Evolutionary conservation across 2,888 invertebrate genomes (phyloP), one percentile per base, ranked within the genome.

Genomic region (Orthonevra nobilis): DNA sequence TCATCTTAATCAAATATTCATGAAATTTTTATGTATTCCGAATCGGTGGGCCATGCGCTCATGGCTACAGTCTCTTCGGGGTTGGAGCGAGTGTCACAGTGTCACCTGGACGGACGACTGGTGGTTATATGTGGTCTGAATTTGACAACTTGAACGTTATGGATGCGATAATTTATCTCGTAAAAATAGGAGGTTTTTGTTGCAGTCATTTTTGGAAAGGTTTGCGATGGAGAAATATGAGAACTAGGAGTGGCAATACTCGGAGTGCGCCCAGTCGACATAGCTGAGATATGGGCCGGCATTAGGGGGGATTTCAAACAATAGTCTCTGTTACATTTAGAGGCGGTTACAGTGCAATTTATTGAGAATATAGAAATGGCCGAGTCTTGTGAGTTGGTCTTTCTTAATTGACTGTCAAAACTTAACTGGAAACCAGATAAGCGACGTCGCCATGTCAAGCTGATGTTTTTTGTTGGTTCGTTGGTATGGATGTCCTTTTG

Each of bases 1-100:
- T 44, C 38, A 46, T 17, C 46, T 61, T 75, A 68, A 75, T 75
- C 75, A 75, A 75, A 75, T 75, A 75, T 75, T 75, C 75, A 75
- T 75, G 56, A 75, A 75, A 69, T 69, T 63, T n/a, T 56, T 63
- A 69, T 63, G 69, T 69, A 69, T 75, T 69, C 69, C 63, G n/a
- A 56, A 10, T n/a, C 17, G 20, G 28, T 7, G 40, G 28, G 30
- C 56, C 10, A 7, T 26, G 30, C 34, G 9, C 6, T 36, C 15
- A 23, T 5, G 3, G 23, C n/a, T n/a, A n/a, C n/a, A n/a, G n/a
- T 10, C 6, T 28, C 14, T 26, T 7, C 17, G 10, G 9, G 15
- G 28, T 28, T 64, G 50, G 19, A 26, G 32, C 15, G 54, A 48
- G 56, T 56, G 36, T 20, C 36, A 34, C 12, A 30, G 38, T 69